Evolutionary conservation across 2,797 vertebrate genomes (phyloP).

Genomic region (Dromococcyx pavoninus): DNA sequence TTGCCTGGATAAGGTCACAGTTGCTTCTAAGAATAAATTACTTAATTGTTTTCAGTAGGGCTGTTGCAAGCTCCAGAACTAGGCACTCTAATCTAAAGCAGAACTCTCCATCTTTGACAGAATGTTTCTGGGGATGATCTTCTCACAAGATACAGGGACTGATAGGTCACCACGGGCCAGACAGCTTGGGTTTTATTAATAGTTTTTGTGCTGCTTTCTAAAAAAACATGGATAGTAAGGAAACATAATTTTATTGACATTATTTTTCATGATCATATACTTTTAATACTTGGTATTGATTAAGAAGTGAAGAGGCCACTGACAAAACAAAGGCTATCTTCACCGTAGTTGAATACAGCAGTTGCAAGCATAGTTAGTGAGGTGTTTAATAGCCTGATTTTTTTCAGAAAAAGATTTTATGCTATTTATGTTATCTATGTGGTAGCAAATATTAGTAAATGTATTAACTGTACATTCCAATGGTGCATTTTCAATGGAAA

Average conservation of each 20-base stretch:
- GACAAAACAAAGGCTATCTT: neutral
- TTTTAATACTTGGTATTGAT: neutral
- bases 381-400: neutral
- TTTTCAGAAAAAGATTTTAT: neutral
- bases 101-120: neutral
- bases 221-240: neutral
- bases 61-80: conserved; percentile 31
- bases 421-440: neutral
- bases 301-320: neutral
- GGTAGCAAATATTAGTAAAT: neutral
- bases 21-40: conserved; percentile 59
- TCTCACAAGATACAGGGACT: neutral
- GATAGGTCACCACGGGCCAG: neutral
- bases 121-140: neutral
- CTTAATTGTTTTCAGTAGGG: conserved; percentile 54
- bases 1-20: conserved; percentile 53
- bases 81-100: conserved; percentile 39
- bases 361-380: neutral
- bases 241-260: neutral
- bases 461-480: neutral
- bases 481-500: neutral
- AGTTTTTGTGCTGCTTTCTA: neutral
- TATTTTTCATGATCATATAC: neutral
- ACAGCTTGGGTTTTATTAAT: neutral
- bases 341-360: neutral